Evolutionary conservation across 2,797 vertebrate genomes (phyloP).

Genomic region (Fistularia commersonii): DNA sequence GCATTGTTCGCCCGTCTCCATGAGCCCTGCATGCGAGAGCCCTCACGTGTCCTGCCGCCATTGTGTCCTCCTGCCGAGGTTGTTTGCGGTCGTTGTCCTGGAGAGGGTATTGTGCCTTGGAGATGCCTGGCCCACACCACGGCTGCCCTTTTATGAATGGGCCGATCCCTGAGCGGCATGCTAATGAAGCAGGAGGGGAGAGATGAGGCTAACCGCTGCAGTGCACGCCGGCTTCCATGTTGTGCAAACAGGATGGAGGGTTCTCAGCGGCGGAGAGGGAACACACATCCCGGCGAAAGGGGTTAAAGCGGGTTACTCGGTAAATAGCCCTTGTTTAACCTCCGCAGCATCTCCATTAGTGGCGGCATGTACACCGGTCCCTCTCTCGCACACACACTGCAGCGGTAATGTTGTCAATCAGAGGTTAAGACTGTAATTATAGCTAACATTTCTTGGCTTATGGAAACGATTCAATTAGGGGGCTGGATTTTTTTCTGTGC

Average conservation of each 20-base stretch:
- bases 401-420: background rate
- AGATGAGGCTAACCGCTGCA: slow-evolving; percentile 40
- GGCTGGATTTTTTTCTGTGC: too few species aligned
- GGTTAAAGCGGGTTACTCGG: too few species aligned
- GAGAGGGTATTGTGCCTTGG: slow-evolving; percentile 48
- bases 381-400: too few species aligned
- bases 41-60: slow-evolving; percentile 20
- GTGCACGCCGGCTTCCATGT: slow-evolving; percentile 46
- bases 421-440: slow-evolving; percentile 8
- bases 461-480: too few species aligned
- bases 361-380: too few species aligned
- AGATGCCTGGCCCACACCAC: slow-evolving; percentile 45
- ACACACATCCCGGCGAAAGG: slow-evolving; percentile 24
- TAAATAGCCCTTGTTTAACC: too few species aligned
- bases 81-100: slow-evolving; percentile 41
- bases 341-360: too few species aligned
- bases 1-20: slow-evolving; percentile 3
- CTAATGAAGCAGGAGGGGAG: slow-evolving; percentile 39
- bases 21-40: slow-evolving; percentile 1
- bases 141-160: slow-evolving; percentile 64
- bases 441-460: slow-evolving; percentile 2
- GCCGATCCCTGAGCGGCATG: slow-evolving; percentile 49
- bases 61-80: slow-evolving; percentile 3
- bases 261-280: slow-evolving; percentile 3
- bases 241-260: slow-evolving; percentile 26